Percentiles rank a stretch among this genome's conserved stretches.
Evolutionary conservation across 2,888 invertebrate species (phyloP).

Genomic region (Idaea aversata): DNA sequence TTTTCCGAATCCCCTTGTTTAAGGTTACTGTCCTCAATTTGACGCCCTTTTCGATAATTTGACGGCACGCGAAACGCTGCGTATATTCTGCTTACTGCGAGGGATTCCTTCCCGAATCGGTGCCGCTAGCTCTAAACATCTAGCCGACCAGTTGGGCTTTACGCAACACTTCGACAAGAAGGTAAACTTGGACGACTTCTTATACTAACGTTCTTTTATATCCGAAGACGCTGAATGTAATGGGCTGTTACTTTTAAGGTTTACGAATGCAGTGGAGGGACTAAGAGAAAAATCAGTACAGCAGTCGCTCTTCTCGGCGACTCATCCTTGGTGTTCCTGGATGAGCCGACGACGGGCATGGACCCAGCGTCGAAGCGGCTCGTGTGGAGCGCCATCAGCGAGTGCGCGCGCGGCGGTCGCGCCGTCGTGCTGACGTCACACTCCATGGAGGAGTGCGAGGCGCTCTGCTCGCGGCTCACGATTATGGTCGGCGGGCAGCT

Average conservation of each 20-base stretch:
- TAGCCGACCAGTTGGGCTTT: conserved; percentile 81
- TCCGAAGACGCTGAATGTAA: neutral
- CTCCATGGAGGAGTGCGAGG: conserved; percentile 91
- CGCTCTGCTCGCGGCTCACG: conserved; percentile 87
- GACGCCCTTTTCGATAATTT: conserved; percentile 86
- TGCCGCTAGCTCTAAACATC: conserved; percentile 56
- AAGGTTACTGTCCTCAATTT: conserved; percentile 88
- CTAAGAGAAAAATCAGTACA: conserved; percentile 87
- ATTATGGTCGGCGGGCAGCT: conserved; percentile 89
- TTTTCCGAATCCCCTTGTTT: neutral
- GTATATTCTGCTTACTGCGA: conserved; percentile 83
- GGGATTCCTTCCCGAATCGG: conserved; percentile 80
- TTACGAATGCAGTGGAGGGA: conserved; percentile 85
- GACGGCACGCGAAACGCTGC: conserved; percentile 84
- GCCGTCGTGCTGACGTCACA: conserved; percentile 85
- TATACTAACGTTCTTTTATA: neutral
- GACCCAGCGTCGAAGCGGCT: conserved; percentile 90
- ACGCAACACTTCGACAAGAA: conserved; percentile 81
- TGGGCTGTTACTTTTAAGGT: conserved; percentile 49
- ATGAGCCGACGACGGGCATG: conserved; percentile 87
- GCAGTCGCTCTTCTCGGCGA: conserved; percentile 86
- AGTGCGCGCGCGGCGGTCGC: conserved; percentile 82
- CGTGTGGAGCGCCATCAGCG: conserved; percentile 86
- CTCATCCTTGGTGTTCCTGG: conserved; percentile 84
- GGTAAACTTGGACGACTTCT: conserved; percentile 35